Percentiles rank a stretch among this genome's conserved stretches.
Evolutionary conservation across 2,113 vertebrate species (phyloP).

Genomic region (Lutjanus erythropterus): DNA sequence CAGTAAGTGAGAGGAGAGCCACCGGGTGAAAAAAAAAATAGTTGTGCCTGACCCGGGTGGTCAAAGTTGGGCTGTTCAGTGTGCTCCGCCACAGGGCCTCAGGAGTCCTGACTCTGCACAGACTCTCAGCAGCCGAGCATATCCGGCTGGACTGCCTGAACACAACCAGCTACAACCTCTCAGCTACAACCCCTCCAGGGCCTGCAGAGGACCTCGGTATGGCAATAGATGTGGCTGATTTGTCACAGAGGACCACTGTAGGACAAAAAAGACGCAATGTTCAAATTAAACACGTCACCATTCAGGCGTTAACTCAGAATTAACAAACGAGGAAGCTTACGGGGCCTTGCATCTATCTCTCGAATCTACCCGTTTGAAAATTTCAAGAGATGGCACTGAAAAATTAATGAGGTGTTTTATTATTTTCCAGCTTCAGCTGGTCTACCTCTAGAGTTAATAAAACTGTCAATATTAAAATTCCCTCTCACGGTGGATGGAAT

Average conservation of each 20-base stretch:
- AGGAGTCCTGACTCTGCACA: conserved; percentile 26
- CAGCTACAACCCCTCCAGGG: conserved; percentile 9
- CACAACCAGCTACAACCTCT: conserved; percentile 30
- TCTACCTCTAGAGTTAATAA: conserved; percentile 72
- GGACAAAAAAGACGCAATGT: neutral
- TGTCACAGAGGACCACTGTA: conserved; percentile 3
- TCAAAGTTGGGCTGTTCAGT: conserved; percentile 21
- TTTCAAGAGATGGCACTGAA: conserved; percentile 58
- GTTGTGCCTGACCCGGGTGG: neutral
- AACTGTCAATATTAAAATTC: conserved; percentile 75
- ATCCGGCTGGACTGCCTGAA: conserved; percentile 45
- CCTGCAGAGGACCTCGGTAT: conserved; percentile 26
- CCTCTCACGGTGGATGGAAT: conserved; percentile 43
- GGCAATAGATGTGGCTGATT: conserved; percentile 21
- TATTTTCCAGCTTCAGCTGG: conserved; percentile 59
- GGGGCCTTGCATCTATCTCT: conserved; percentile 16
- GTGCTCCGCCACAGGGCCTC: neutral
- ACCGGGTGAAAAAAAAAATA: neutral
- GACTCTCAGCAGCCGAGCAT: neutral
- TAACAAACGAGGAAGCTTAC: conserved; percentile 25
- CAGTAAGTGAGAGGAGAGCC: neutral
- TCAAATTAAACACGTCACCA: conserved; percentile 38
- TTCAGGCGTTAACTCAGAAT: conserved; percentile 4
- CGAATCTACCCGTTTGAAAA: conserved; percentile 50
- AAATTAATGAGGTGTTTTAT: conserved; percentile 79